phyloP scores from a whole-genome alignment of 2,113 vertebrate species.

The Progne subis region DNA sequence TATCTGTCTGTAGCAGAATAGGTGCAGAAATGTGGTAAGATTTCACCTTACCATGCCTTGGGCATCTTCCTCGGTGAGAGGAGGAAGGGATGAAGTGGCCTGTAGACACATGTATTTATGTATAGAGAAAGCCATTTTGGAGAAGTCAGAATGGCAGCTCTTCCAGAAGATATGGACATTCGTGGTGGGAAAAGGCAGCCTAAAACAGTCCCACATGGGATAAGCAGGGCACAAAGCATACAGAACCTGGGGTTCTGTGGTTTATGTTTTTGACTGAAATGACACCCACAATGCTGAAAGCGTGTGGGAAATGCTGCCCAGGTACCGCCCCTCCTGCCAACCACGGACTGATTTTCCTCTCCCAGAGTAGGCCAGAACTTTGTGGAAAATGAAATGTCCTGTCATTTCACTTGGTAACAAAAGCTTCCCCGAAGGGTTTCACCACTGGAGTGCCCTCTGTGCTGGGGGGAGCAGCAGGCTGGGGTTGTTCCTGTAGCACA shows the following conservation, averaged over 20 bases:
- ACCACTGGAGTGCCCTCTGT: background rate
- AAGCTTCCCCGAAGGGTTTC: background rate
- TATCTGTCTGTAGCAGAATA: background rate
- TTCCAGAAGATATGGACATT: background rate
- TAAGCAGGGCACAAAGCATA: background rate
- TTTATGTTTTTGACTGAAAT: background rate
- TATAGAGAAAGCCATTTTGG: background rate
- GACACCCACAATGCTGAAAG: background rate
- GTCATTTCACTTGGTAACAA: background rate
- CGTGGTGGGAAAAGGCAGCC: background rate
- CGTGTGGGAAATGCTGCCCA: background rate
- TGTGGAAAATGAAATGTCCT: background rate
- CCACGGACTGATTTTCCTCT: background rate
- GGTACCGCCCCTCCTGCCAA: background rate
- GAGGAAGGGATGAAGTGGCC: slow-evolving; percentile 1
- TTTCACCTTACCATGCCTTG: slow-evolving; percentile 17
- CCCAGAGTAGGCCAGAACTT: background rate
- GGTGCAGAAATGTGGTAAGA: background rate
- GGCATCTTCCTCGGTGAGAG: background rate
- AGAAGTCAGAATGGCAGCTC: background rate
- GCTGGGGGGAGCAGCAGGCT: background rate
- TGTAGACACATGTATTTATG: background rate
- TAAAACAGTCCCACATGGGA: accelerated
- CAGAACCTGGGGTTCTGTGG: background rate
- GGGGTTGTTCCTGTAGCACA: background rate